Conservation (phyloP, 2,113 vertebrate genomes). For the Boulengeromyrus knoepffleri region DNA sequence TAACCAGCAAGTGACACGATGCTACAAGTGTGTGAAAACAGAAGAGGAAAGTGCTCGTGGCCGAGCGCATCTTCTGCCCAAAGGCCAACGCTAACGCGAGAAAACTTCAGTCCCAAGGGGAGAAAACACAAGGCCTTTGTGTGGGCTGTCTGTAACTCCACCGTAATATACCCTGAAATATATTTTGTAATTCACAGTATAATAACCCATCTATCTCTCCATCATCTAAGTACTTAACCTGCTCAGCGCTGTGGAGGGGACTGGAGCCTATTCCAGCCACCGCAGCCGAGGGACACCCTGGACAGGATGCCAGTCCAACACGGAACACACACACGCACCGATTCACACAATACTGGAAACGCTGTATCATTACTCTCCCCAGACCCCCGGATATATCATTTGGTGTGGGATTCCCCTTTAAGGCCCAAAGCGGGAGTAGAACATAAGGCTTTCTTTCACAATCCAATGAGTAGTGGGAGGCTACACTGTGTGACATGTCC, state of each 20-base stretch:
- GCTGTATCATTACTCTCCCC: background rate
- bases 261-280: background rate
- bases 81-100: background rate
- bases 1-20: background rate
- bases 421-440: background rate
- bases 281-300: background rate
- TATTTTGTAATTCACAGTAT: background rate
- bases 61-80: background rate
- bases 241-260: background rate
- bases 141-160: background rate
- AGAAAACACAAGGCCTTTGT: background rate
- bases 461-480: background rate
- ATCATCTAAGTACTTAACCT: background rate
- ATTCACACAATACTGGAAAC: background rate
- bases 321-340: background rate
- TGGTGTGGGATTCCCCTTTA: background rate
- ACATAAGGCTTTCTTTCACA: background rate
- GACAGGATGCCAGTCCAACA: background rate
- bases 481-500: background rate
- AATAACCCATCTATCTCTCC: background rate
- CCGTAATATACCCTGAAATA: background rate
- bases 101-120: background rate
- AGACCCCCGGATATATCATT: background rate
- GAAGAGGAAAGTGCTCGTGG: background rate
- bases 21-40: background rate